Percentiles rank a stretch among this genome's conserved stretches.
Evolutionary conservation across 2,888 invertebrate genomes (phyloP).

Genomic region (Drosophila setosimentum): DNA sequence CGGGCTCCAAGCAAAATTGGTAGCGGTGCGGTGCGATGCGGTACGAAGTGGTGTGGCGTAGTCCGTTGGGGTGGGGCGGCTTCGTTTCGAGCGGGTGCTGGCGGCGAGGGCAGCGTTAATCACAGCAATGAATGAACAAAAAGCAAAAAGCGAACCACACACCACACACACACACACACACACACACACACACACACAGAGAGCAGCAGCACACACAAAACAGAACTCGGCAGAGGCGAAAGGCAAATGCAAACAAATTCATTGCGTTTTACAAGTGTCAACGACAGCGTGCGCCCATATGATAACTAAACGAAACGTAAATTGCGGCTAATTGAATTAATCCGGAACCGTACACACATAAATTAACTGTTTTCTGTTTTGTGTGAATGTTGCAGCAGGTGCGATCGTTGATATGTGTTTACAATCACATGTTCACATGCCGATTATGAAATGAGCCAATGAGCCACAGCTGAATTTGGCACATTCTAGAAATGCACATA

Average conservation of each 20-base stretch:
- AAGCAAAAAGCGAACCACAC: constrained; percentile 34
- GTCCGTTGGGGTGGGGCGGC: constrained; percentile 7
- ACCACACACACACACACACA: background rate
- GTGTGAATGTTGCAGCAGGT: constrained; percentile 15
- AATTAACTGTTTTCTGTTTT: constrained; percentile 2
- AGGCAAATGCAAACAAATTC: constrained; percentile 67
- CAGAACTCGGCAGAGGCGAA: constrained; percentile 11
- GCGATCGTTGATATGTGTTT: constrained; percentile 55
- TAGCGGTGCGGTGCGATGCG: background rate
- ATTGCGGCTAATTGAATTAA: constrained; percentile 75
- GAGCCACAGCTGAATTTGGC: background rate
- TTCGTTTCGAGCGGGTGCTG: background rate
- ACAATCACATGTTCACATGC: constrained; percentile 61
- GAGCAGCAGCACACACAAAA: constrained; percentile 2
- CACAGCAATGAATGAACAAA: constrained; percentile 53
- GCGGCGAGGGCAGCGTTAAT: constrained; percentile 54
- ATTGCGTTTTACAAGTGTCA: constrained; percentile 79
- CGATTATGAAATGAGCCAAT: background rate
- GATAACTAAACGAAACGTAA: constrained; percentile 77
- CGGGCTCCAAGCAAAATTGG: constrained; percentile 8
- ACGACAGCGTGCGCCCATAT: constrained; percentile 61
- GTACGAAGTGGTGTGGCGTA: background rate
- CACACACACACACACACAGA: constrained; percentile 2
- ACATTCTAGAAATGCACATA: background rate
- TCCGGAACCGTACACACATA: constrained; percentile 45